A percentile compares a stretch with the other conserved stretches of the same genome.
These are phyloP conservation scores for Arvicanthis niloticus DNA, from an alignment of 2,113 vertebrate species.

Conservation along the genomic window DNA sequence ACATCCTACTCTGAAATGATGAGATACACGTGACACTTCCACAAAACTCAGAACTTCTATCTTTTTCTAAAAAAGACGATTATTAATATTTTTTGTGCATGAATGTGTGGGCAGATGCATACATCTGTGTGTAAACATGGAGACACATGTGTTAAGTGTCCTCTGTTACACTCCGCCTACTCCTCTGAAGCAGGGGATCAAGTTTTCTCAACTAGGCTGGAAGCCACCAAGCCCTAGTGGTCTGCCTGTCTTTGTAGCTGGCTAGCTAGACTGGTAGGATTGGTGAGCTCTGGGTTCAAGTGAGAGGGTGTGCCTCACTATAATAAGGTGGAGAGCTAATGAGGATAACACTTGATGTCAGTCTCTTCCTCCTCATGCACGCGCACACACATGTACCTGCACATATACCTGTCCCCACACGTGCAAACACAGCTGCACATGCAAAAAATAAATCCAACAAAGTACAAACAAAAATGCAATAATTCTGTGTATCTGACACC, in stretches of 20 bases:
- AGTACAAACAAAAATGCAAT: background rate
- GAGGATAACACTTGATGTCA: background rate
- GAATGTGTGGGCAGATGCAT: background rate
- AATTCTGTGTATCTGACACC: background rate
- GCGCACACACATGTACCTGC: background rate
- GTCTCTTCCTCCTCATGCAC: no score
- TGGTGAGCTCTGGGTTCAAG: background rate
- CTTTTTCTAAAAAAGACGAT: background rate
- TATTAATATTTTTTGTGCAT: background rate
- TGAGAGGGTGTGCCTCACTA: background rate
- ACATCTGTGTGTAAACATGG: background rate
- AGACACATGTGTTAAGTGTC: background rate
- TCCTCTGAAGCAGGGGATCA: background rate
- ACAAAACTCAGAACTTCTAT: background rate
- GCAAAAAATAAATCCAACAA: background rate
- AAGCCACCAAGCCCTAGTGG: background rate
- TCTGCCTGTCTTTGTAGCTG: background rate
- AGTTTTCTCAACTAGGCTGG: background rate
- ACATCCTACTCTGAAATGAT: background rate
- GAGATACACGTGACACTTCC: background rate
- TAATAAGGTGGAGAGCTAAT: background rate
- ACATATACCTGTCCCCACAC: background rate
- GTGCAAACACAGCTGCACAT: background rate
- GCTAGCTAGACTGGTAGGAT: background rate
- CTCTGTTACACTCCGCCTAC: background rate